These are phyloP conservation scores for Phthorimaea operculella DNA, from an alignment of 1,140 invertebrate genomes.

Conservation along the genomic window DNA sequence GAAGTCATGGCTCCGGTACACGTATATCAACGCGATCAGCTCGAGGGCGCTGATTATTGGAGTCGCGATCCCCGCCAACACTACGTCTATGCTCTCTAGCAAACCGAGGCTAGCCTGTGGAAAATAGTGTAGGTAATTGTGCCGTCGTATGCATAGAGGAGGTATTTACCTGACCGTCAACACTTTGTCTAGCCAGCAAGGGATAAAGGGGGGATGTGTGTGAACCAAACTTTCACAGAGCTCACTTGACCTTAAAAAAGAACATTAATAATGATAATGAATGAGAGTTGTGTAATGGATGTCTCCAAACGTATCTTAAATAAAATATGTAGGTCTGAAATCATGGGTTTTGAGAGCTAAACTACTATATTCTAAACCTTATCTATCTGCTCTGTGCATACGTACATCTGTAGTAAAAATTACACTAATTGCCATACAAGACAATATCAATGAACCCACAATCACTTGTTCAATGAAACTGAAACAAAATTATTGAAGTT, in stretches of 20 bases:
- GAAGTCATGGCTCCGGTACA: slow-evolving; percentile 50
- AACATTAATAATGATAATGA: neutral
- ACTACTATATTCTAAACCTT: too few species aligned
- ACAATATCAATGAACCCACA: slow-evolving; percentile 32
- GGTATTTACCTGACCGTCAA: neutral
- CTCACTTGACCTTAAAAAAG: neutral
- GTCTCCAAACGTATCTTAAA: too few species aligned
- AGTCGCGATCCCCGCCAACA: slow-evolving; percentile 38
- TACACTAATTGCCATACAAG: slow-evolving; percentile 36
- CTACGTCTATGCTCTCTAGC: slow-evolving; percentile 43
- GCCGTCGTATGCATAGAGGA: neutral
- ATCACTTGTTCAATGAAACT: slow-evolving; percentile 46
- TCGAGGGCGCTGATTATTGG: slow-evolving; percentile 41
- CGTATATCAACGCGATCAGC: slow-evolving; percentile 36
- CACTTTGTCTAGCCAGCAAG: slow-evolving; percentile 7
- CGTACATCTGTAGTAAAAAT: too few species aligned
- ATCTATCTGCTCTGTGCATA: too few species aligned
- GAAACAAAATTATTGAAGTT: slow-evolving; percentile 8
- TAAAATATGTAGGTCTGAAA: too few species aligned
- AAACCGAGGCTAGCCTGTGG: slow-evolving; percentile 42
- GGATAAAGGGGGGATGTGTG: slow-evolving; percentile 43
- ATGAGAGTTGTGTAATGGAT: too few species aligned
- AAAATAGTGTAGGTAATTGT: too few species aligned
- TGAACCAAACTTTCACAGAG: too few species aligned
- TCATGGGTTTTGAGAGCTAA: too few species aligned